A percentile compares a stretch with the other conserved stretches of the same genome.
phyloP scores from a whole-genome alignment of 2,797 vertebrate genomes.

The Micromesistius poutassou region DNA sequence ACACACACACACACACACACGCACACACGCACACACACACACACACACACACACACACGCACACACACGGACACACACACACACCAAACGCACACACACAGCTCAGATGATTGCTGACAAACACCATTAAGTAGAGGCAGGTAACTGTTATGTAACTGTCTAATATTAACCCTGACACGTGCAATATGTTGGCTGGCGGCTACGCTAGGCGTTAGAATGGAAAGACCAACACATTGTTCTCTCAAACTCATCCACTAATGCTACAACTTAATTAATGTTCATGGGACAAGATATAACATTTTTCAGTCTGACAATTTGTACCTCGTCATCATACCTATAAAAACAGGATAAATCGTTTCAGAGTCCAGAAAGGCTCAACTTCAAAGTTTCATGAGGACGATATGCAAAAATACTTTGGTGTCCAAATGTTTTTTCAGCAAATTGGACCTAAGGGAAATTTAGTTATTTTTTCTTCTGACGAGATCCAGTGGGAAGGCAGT shows the following conservation, averaged over 20 bases:
- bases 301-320: not conserved
- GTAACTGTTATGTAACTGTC: slow-evolving; percentile 5
- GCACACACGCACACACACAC: not conserved
- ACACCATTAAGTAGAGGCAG: not conserved
- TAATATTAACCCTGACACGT: not conserved
- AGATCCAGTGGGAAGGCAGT: not conserved
- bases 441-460: not conserved
- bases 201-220: not conserved
- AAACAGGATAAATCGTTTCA: not conserved
- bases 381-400: not conserved
- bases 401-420: not conserved
- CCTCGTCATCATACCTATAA: not conserved
- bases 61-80: not conserved
- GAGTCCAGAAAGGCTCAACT: not conserved
- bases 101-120: not conserved
- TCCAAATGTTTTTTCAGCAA: not conserved
- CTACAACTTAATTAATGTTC: not conserved
- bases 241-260: not conserved
- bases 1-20: not conserved
- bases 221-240: not conserved
- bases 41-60: not conserved
- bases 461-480: not conserved
- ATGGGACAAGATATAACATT: not conserved
- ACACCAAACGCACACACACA: not conserved
- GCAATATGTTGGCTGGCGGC: slow-evolving; percentile 1